A percentile compares a stretch with the other conserved stretches of the same genome.
Evolutionary conservation across 2,113 vertebrate species (phyloP).

Genomic region (Platichthys flesus): DNA sequence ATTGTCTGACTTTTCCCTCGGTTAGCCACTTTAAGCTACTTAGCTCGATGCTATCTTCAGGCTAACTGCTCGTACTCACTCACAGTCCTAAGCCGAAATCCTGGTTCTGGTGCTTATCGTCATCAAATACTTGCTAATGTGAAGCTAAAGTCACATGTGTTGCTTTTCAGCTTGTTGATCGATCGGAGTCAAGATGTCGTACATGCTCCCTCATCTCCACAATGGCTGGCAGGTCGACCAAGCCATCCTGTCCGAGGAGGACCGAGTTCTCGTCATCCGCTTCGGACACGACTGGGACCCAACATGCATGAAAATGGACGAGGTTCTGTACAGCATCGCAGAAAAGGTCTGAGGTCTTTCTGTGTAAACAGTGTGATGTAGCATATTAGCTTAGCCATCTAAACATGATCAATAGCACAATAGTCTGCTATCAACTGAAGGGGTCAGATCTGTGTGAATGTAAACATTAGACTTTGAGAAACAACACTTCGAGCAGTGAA

Average conservation of each 20-base stretch:
- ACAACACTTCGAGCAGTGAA: no score
- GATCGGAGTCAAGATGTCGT: constrained; percentile 87
- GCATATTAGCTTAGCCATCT: no score
- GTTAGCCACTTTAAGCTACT: not conserved
- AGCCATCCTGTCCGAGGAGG: constrained; percentile 97
- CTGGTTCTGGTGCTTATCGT: not conserved
- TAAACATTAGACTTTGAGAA: no score
- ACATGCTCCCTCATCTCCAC: constrained; percentile 97
- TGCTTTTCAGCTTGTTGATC: not conserved
- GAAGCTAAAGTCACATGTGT: not conserved
- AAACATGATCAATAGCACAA: no score
- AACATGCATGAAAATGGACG: constrained; percentile 99
- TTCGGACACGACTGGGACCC: constrained; percentile 99
- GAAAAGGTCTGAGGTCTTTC: constrained; percentile 87
- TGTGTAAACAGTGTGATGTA: not conserved
- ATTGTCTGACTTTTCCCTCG: constrained; percentile 2
- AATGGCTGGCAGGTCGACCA: constrained; percentile 99
- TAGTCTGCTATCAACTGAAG: no score
- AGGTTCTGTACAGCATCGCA: constrained; percentile 96
- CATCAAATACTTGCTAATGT: rapidly evolving
- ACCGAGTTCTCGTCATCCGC: constrained; percentile 94
- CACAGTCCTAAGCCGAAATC: not conserved
- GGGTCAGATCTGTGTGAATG: no score
- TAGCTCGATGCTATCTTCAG: not conserved
- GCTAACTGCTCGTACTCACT: not conserved